Evolutionary conservation across 2,113 vertebrate genomes (phyloP).

Genomic region (Phaethon lepturus): DNA sequence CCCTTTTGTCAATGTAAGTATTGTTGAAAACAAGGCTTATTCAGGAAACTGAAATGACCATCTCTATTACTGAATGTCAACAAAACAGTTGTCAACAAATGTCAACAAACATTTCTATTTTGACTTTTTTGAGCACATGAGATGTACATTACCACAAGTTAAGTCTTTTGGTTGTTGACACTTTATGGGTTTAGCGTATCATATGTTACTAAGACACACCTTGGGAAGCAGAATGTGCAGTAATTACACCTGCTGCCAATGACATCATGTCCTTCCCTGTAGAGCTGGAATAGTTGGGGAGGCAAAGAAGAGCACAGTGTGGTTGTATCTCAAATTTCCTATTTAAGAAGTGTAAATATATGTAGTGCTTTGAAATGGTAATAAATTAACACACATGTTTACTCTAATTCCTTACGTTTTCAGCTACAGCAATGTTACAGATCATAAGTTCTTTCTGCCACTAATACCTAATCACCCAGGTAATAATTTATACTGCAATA

Average conservation of each 20-base stretch:
- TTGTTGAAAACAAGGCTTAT: neutral
- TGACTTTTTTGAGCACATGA: neutral
- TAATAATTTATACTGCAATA: constrained; percentile 25
- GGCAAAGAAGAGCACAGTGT: neutral
- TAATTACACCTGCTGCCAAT: neutral
- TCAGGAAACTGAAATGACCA: neutral
- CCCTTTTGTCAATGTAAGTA: neutral
- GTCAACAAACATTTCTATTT: neutral
- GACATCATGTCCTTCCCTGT: neutral
- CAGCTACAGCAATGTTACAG: neutral
- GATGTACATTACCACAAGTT: neutral
- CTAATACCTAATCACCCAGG: neutral
- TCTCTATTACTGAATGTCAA: neutral
- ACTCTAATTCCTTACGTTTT: neutral
- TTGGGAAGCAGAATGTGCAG: neutral
- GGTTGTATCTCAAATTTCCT: neutral
- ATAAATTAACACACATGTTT: neutral
- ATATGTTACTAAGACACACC: neutral
- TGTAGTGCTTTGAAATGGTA: neutral
- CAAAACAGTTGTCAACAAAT: neutral
- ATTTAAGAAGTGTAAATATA: neutral
- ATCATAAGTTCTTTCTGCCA: neutral
- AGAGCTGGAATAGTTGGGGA: neutral
- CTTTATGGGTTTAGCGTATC: neutral
- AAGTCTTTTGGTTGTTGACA: neutral